These are phyloP conservation scores for Microcebus tavaratra DNA, from an alignment of 2,113 vertebrate species.

Conservation along the genomic window DNA sequence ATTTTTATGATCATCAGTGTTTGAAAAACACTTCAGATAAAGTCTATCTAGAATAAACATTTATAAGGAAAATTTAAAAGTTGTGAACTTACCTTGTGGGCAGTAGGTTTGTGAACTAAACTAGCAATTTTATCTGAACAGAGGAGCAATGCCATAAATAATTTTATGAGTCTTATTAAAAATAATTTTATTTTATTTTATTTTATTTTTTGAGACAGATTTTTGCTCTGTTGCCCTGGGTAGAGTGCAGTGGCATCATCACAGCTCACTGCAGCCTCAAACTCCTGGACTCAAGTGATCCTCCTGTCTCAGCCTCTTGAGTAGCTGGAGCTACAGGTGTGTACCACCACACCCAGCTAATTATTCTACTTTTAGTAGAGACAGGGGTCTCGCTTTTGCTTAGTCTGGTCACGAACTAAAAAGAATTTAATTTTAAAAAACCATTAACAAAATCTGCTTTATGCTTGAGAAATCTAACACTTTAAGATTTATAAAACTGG, in stretches of 20 bases:
- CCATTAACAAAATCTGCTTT: constrained; percentile 57
- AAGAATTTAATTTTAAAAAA: constrained; percentile 42
- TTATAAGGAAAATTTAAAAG: constrained; percentile 76
- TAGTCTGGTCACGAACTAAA: background rate
- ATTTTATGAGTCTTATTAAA: constrained; percentile 22
- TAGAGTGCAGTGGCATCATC: too few species aligned
- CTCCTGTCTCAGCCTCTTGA: too few species aligned
- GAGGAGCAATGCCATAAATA: constrained; percentile 3
- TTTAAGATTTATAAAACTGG: constrained; percentile 55
- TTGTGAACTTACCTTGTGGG: constrained; percentile 55
- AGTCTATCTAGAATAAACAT: constrained; percentile 75
- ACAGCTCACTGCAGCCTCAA: too few species aligned
- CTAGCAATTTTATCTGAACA: constrained; percentile 27
- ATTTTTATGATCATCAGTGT: constrained; percentile 76
- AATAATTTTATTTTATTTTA: constrained; percentile 37
- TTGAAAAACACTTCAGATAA: constrained; percentile 78
- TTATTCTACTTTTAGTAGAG: too few species aligned
- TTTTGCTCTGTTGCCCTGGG: too few species aligned
- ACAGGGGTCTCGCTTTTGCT: too few species aligned
- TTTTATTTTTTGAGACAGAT: too few species aligned
- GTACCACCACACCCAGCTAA: too few species aligned
- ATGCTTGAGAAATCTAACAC: constrained; percentile 37
- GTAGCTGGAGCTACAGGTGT: too few species aligned
- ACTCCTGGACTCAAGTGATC: too few species aligned
- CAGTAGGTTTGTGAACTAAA: constrained; percentile 31